phyloP scores from a whole-genome alignment of 2,888 invertebrate species.

The Brachylomia viminalis region DNA sequence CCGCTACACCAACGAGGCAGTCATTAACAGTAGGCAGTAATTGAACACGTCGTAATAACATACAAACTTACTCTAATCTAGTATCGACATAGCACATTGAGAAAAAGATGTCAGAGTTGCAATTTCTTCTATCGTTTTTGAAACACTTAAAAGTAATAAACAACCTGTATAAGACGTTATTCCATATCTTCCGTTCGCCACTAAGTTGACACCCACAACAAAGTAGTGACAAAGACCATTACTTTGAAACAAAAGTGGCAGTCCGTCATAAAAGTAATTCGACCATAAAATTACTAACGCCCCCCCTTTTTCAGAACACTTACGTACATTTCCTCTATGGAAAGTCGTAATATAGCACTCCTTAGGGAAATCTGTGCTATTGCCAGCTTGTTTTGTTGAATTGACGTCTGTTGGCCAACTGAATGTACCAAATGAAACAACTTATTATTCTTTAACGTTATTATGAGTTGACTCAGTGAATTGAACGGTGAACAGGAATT shows the following conservation, averaged over 20 bases:
- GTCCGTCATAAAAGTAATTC: slow-evolving; percentile 64
- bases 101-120: neutral
- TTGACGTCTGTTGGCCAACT: slow-evolving; percentile 78
- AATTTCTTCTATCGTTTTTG: neutral
- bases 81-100: neutral
- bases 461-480: slow-evolving; percentile 62
- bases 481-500: slow-evolving; percentile 51
- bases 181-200: neutral
- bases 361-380: slow-evolving; percentile 86
- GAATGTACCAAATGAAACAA: slow-evolving; percentile 72
- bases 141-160: neutral
- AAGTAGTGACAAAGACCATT: slow-evolving; percentile 44
- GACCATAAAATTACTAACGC: slow-evolving; percentile 67
- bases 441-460: slow-evolving; percentile 64
- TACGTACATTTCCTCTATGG: slow-evolving; percentile 77
- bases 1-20: neutral
- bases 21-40: neutral
- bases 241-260: slow-evolving; percentile 48
- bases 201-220: slow-evolving; percentile 30
- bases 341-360: slow-evolving; percentile 84
- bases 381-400: slow-evolving; percentile 85
- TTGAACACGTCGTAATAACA: neutral
- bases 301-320: slow-evolving; percentile 70
- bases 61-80: neutral
- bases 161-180: neutral